Conservation (phyloP, 2,888 invertebrate genomes). For the Phalera bucephala region DNA sequence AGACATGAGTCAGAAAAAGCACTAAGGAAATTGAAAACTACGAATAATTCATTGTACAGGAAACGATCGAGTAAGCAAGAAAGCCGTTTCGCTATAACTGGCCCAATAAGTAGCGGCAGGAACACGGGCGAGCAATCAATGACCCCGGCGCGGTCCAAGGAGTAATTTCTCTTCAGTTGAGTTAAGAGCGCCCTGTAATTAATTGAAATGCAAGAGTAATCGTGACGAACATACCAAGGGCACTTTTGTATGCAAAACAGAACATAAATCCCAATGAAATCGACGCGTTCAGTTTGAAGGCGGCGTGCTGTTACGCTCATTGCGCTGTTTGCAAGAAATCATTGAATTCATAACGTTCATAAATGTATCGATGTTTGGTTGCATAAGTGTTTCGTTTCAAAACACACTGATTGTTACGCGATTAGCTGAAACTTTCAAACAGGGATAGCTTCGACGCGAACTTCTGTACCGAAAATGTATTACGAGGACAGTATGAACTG, state of each 20-base stretch:
- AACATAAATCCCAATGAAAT: conserved; percentile 32
- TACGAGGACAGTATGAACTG: not conserved
- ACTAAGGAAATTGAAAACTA: conserved; percentile 33
- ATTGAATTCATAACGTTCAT: conserved; percentile 31
- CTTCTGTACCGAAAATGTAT: too few species aligned
- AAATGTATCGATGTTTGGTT: conserved; percentile 40
- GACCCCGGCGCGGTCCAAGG: conserved; percentile 15
- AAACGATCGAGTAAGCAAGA: conserved; percentile 32
- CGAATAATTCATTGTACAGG: conserved; percentile 30
- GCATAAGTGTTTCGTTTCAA: conserved; percentile 50
- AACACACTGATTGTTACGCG: not conserved
- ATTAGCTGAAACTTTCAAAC: conserved; percentile 7
- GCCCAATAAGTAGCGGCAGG: conserved; percentile 36
- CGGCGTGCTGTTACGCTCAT: conserved; percentile 39
- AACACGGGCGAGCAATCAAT: conserved; percentile 29
- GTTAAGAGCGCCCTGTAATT: conserved; percentile 23
- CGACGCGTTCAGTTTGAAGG: conserved; percentile 15
- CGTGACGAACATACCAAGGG: conserved; percentile 34
- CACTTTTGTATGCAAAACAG: conserved; percentile 38
- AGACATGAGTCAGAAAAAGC: conserved; percentile 3
- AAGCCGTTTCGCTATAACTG: conserved; percentile 35
- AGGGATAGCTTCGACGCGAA: not conserved
- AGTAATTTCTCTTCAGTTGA: conserved; percentile 31
- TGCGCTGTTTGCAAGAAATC: conserved; percentile 23
- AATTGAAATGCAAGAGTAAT: conserved; percentile 39